A percentile compares a stretch with the other conserved stretches of the same genome.
phyloP scores from a whole-genome alignment of 2,797 vertebrate species.

The Manis crassicaudata region DNA sequence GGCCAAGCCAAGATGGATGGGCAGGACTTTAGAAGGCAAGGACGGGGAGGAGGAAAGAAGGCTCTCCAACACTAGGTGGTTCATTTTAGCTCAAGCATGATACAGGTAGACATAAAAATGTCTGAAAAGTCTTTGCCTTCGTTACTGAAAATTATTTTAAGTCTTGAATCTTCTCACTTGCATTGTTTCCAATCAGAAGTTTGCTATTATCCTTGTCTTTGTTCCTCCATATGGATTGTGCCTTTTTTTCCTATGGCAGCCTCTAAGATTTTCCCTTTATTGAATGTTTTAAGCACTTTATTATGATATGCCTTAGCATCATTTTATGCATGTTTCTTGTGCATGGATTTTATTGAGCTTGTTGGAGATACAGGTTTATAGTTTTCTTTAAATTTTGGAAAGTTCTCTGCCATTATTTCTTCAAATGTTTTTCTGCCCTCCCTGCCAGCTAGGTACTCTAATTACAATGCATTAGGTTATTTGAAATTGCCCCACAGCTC shows the following conservation, averaged over 20 bases:
- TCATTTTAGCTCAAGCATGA: background rate
- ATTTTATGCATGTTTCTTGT: background rate
- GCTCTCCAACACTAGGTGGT: background rate
- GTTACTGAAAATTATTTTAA: background rate
- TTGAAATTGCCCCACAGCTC: background rate
- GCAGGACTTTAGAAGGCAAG: background rate
- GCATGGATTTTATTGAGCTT: background rate
- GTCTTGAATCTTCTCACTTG: background rate
- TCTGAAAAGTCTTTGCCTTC: background rate
- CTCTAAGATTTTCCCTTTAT: background rate
- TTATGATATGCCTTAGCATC: background rate
- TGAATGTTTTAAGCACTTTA: background rate
- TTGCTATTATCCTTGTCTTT: background rate
- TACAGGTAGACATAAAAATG: background rate
- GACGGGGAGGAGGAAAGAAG: background rate
- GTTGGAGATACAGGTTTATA: background rate
- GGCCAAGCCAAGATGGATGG: background rate
- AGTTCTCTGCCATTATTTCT: background rate
- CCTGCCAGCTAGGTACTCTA: background rate
- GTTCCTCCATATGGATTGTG: background rate
- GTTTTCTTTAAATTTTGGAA: background rate
- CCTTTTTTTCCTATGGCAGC: background rate
- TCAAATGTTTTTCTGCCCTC: background rate
- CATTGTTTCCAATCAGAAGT: background rate
- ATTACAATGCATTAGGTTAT: background rate